Percentiles rank a stretch among this genome's conserved stretches.
Evolutionary conservation across 2,888 invertebrate genomes (phyloP).

Genomic region (Nipponacmea schrenckii): DNA sequence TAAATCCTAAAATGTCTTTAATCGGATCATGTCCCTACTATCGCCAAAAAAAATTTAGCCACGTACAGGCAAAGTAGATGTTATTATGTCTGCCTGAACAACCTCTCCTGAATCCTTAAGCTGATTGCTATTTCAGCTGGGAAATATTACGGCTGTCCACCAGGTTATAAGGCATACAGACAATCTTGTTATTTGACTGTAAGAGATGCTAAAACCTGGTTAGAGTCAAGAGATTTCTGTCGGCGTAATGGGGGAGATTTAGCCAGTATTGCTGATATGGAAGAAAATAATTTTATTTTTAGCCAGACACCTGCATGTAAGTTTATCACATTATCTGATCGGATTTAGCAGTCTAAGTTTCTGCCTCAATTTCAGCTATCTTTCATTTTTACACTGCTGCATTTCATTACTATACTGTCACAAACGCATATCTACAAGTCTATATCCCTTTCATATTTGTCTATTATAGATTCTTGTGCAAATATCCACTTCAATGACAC

Average conservation of each 20-base stretch:
- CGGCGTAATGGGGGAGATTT: constrained; percentile 33
- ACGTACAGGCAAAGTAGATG: too few species aligned
- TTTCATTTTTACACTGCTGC: too few species aligned
- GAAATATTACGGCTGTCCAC: constrained; percentile 42
- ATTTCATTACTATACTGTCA: too few species aligned
- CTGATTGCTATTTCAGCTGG: constrained; percentile 30
- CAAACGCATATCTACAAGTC: too few species aligned
- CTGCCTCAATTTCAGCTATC: too few species aligned
- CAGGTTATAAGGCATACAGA: constrained; percentile 44
- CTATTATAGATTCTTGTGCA: constrained; percentile 36
- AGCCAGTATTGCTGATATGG: constrained; percentile 37
- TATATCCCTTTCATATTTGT: too few species aligned
- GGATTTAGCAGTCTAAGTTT: background rate
- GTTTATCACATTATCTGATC: background rate
- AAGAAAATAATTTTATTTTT: constrained; percentile 45
- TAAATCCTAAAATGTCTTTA: too few species aligned
- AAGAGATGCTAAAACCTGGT: constrained; percentile 28
- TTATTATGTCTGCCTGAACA: too few species aligned
- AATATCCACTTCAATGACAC: constrained; percentile 37
- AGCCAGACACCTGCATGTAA: constrained; percentile 46
- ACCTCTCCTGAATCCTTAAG: background rate
- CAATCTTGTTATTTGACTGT: constrained; percentile 35
- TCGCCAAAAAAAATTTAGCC: too few species aligned
- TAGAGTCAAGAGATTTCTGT: constrained; percentile 35
- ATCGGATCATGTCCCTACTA: too few species aligned